Evolutionary conservation across 2,888 invertebrate genomes (phyloP).

Genomic region (Polymixis lichenea): DNA sequence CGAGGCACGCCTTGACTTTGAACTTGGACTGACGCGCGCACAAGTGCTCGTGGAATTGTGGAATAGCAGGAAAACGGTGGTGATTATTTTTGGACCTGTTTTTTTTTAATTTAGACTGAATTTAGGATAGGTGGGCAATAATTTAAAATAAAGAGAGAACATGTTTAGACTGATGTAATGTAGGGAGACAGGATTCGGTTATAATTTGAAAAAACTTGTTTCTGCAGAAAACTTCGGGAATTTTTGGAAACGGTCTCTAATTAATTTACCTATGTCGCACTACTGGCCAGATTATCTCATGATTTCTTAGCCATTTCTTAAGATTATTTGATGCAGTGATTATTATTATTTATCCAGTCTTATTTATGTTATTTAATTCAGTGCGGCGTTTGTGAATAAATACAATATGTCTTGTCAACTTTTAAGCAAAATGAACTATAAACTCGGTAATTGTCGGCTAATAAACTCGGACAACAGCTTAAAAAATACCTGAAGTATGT

Average conservation of each 20-base stretch:
- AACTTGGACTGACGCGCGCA: slow-evolving; percentile 76
- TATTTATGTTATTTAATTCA: neutral
- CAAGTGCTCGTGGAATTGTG: slow-evolving; percentile 63
- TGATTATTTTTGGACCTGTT: neutral
- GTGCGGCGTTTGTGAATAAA: neutral
- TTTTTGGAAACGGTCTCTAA: neutral
- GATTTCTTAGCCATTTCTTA: neutral
- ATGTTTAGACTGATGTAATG: neutral
- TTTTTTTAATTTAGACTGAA: too few species aligned
- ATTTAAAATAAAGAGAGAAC: too few species aligned
- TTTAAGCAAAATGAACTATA: too few species aligned
- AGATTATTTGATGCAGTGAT: neutral
- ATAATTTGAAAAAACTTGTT: neutral
- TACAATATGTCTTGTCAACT: too few species aligned
- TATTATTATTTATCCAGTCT: too few species aligned
- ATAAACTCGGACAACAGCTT: neutral
- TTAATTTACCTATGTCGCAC: neutral
- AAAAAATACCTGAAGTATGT: neutral
- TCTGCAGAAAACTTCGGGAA: neutral
- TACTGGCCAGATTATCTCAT: neutral
- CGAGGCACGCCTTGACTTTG: slow-evolving; percentile 84
- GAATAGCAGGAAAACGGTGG: slow-evolving; percentile 17
- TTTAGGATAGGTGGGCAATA: too few species aligned
- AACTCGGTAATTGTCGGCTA: too few species aligned
- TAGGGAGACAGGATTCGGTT: neutral